These are phyloP conservation scores for Micropterix aruncella DNA, from an alignment of 2,888 invertebrate species.

Conservation along the genomic window DNA sequence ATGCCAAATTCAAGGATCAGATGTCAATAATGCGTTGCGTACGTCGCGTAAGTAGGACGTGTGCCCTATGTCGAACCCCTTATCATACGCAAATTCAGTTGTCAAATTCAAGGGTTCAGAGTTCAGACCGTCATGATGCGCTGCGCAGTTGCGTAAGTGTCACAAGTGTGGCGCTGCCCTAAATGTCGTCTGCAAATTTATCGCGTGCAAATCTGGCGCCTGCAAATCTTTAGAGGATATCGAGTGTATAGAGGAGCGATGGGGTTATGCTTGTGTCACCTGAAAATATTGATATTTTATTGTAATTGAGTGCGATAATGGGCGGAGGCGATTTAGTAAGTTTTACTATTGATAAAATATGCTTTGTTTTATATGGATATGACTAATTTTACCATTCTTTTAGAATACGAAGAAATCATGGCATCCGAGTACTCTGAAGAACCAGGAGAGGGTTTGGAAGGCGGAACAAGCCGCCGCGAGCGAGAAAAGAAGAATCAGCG, in stretches of 20 bases:
- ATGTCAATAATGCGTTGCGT: too few relatives aligned
- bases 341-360: not conserved
- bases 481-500: conserved; percentile 51
- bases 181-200: too few relatives aligned
- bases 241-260: not conserved
- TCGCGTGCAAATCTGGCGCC: too few relatives aligned
- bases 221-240: too few relatives aligned
- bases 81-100: too few relatives aligned
- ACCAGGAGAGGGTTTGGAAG: conserved; percentile 66
- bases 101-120: too few relatives aligned
- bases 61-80: too few relatives aligned
- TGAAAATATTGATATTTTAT: not conserved
- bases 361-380: not conserved
- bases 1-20: too few relatives aligned
- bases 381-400: conserved; percentile 6
- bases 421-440: conserved; percentile 66
- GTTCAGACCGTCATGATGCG: too few relatives aligned
- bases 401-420: conserved; percentile 69
- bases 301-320: conserved; percentile 16
- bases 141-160: too few relatives aligned
- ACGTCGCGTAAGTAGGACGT: too few relatives aligned
- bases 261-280: not conserved
- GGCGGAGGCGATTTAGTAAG: conserved; percentile 27
- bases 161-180: too few relatives aligned
- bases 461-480: conserved; percentile 60